Percentiles rank a stretch among this genome's conserved stretches.
phyloP scores from a whole-genome alignment of 2,888 invertebrate genomes.

The Polydrusus pterygomalis region DNA sequence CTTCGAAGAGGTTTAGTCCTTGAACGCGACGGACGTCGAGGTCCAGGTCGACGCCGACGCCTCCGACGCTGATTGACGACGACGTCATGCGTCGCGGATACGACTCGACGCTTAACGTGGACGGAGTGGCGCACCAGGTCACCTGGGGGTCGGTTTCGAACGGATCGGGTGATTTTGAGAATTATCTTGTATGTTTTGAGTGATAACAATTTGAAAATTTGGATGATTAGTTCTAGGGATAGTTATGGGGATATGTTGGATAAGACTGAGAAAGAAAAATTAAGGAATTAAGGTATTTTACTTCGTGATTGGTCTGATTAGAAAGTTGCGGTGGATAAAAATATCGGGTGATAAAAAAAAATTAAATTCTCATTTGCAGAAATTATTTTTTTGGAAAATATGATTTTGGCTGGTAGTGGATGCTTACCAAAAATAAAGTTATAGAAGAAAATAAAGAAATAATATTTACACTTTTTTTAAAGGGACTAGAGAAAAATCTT shows the following conservation, averaged over 20 bases:
- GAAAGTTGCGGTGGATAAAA: background rate
- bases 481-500: too few relatives aligned
- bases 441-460: too few relatives aligned
- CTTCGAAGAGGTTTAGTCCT: conserved; percentile 28
- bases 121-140: conserved; percentile 14
- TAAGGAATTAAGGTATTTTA: conserved; percentile 39
- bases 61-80: conserved; percentile 38
- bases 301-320: background rate
- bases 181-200: background rate
- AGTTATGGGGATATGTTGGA: conserved; percentile 42
- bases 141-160: conserved; percentile 27
- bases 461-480: too few relatives aligned
- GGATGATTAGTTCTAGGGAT: conserved; percentile 49
- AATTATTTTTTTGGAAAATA: background rate
- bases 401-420: too few relatives aligned
- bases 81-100: conserved; percentile 42
- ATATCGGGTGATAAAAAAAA: conserved; percentile 3
- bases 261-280: conserved; percentile 34
- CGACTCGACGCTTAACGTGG: conserved; percentile 32
- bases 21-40: conserved; percentile 24
- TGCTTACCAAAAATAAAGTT: too few relatives aligned
- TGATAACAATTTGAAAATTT: conserved; percentile 15
- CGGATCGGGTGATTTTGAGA: conserved; percentile 12
- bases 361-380: background rate
- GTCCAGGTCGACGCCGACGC: conserved; percentile 33